These are phyloP conservation scores for Tetragonisca angustula DNA, from an alignment of 2,888 invertebrate species.

Conservation along the genomic window DNA sequence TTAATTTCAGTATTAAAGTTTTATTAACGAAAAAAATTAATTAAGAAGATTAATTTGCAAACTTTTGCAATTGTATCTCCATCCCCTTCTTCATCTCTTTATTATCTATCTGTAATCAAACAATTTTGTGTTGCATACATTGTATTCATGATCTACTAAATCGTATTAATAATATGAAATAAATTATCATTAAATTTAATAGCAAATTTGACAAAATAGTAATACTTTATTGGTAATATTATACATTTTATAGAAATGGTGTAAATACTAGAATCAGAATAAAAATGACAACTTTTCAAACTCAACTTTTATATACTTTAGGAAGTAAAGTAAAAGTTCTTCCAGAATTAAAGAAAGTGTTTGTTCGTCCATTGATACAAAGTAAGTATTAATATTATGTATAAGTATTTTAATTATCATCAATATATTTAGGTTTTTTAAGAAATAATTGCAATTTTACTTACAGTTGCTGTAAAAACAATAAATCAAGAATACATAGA, in stretches of 20 bases:
- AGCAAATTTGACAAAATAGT: not conserved
- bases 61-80: too few species aligned
- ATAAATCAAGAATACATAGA: slow-evolving; percentile 80
- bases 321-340: slow-evolving; percentile 77
- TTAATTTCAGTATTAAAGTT: too few species aligned
- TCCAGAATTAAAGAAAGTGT: slow-evolving; percentile 77
- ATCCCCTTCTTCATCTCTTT: too few species aligned
- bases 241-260: not conserved
- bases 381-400: slow-evolving; percentile 68
- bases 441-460: not conserved
- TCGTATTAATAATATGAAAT: slow-evolving; percentile 17
- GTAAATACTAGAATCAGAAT: not conserved
- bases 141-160: not conserved
- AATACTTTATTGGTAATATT: not conserved
- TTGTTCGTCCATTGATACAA: slow-evolving; percentile 79
- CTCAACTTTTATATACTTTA: slow-evolving; percentile 73
- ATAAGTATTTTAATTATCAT: not conserved
- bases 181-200: not conserved
- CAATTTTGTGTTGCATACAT: not conserved
- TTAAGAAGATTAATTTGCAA: too few species aligned
- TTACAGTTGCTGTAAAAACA: slow-evolving; percentile 80
- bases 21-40: too few species aligned
- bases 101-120: not conserved
- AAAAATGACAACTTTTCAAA: slow-evolving; percentile 74
- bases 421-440: too few species aligned